Conservation (phyloP, 2,888 invertebrate species). For the Epistrophella euchroma region DNA sequence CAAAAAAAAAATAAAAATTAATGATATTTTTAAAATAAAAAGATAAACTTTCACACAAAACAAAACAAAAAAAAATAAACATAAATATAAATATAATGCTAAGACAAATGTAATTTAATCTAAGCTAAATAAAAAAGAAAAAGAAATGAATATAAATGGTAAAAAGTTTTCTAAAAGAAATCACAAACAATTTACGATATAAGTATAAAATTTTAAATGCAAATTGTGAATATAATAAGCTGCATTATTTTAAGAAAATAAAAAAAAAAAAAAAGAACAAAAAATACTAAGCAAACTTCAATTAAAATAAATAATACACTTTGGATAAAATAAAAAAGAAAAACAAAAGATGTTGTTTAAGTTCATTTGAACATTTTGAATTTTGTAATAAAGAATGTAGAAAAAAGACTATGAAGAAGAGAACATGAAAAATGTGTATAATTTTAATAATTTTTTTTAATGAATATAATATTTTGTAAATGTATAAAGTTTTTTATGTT, state of each 20-base stretch:
- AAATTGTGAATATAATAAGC: constrained; percentile 75
- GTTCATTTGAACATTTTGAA: constrained; percentile 63
- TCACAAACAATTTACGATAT: constrained; percentile 52
- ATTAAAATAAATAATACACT: constrained; percentile 57
- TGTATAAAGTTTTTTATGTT: constrained; percentile 60
- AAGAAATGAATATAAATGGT: constrained; percentile 58
- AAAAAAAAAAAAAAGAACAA: constrained; percentile 27
- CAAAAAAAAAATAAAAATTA: constrained; percentile 43
- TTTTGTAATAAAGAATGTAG: constrained; percentile 37
- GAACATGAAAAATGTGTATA: constrained; percentile 46
- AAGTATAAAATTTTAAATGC: constrained; percentile 65
- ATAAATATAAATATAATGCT: constrained; percentile 57
- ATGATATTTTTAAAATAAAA: constrained; percentile 68
- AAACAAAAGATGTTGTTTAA: constrained; percentile 38
- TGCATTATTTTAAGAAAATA: constrained; percentile 65
- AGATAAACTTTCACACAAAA: constrained; percentile 68
- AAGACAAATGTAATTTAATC: constrained; percentile 75
- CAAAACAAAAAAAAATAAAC: constrained; percentile 31
- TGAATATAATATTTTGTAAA: constrained; percentile 50
- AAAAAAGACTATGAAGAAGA: constrained; percentile 43
- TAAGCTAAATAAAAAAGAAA: constrained; percentile 58
- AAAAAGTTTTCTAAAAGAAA: constrained; percentile 76
- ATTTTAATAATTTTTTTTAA: constrained; percentile 61
- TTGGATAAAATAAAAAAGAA: constrained; percentile 5
- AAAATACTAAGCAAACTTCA: constrained; percentile 68